Evolutionary conservation across 2,888 invertebrate genomes (phyloP), one percentile per base, ranked within the genome.

Genomic region (Spisula subtruncata): DNA sequence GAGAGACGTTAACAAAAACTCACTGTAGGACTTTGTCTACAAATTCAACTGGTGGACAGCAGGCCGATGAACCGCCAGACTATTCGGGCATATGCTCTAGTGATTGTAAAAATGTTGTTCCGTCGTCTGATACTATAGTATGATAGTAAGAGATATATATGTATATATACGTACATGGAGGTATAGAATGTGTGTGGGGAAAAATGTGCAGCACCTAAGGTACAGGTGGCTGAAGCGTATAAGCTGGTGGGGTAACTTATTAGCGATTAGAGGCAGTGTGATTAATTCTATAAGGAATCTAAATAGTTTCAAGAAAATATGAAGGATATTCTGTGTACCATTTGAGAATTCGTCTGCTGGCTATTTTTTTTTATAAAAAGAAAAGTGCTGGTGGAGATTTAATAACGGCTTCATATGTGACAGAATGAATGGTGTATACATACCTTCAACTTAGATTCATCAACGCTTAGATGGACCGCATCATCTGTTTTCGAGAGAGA

Each of bases 21-120:
- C 91, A 92, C 83, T 81, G 71, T 86, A 92, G 92, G 92, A 92
- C 91, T 66, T 46, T 90, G 92, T 92, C 91, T 90, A 92, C 92
- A 91, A 90, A 86, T 83, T 89, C 86, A 41, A 51, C 83, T 83
- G 86, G 82, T 81, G 85, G 88, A 90, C 89, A 87, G 51, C 89
- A 87, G 51, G 85, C 84, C 35, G 92, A 91, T 41, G 89, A 91
- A 48, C 92, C 92, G 20, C 92, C 92, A n/a, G 92, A 92, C 83
- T 91, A 91, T 56, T 46, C 81, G 48, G 85, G 82, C 32, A 60
- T 89, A 25, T 86, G 81, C 46, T 81, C 85, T 92, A 90, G 90
- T 90, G 91, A 91, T 90, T 88, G 85, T 87, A 91, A 89, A 71
- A 85, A 87, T 88, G 89, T 89, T 83, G 90, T 91, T 92, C 89